These are phyloP conservation scores for Hetaerina titia DNA, from an alignment of 2,888 invertebrate genomes.

Conservation along the genomic window DNA sequence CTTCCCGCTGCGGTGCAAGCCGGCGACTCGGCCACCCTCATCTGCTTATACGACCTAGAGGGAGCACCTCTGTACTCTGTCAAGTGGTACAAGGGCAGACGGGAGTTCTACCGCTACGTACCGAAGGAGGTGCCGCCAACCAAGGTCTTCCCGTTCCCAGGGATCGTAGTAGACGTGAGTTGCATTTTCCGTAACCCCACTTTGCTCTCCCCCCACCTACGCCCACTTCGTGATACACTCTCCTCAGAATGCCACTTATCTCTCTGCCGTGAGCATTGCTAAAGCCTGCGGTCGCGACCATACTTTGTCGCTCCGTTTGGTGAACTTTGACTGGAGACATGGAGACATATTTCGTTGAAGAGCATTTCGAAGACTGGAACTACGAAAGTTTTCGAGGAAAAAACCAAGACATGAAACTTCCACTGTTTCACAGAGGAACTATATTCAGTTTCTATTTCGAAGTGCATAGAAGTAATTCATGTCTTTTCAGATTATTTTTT, in stretches of 20 bases:
- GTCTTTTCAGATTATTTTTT: no score
- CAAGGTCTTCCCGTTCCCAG: constrained; percentile 85
- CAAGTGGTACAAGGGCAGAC: constrained; percentile 88
- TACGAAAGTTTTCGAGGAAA: no score
- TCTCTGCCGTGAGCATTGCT: not conserved
- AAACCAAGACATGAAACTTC: no score
- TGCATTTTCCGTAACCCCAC: constrained; percentile 68
- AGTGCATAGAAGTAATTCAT: no score
- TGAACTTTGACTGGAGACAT: not conserved
- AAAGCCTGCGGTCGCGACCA: not conserved
- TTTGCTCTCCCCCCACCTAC: not conserved
- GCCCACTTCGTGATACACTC: not conserved
- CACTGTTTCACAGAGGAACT: no score
- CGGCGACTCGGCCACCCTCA: constrained; percentile 86
- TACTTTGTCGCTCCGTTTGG: not conserved
- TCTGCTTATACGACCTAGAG: constrained; percentile 87
- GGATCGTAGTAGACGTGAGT: constrained; percentile 88
- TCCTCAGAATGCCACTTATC: not conserved
- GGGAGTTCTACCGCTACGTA: constrained; percentile 89
- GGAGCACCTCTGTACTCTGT: constrained; percentile 87
- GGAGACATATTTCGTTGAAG: not conserved
- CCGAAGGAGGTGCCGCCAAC: constrained; percentile 89
- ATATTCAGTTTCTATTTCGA: no score
- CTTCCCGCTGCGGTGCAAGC: constrained; percentile 86
- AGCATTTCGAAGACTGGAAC: not conserved